These are phyloP conservation scores for Sebastes minor DNA, from an alignment of 2,797 vertebrate genomes.

Conservation along the genomic window DNA sequence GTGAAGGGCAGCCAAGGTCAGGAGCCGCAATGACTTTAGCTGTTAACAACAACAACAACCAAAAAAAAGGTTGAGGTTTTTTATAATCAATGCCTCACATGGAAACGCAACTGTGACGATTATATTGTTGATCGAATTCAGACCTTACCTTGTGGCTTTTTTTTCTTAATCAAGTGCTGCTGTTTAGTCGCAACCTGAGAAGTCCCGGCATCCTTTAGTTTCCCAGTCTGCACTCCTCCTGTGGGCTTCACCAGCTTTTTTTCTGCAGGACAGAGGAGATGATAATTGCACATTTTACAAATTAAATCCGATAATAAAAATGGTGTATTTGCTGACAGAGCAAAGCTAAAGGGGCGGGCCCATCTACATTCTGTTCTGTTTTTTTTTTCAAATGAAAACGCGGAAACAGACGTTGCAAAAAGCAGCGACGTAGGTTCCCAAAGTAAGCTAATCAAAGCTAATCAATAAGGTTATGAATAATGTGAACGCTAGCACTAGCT, in stretches of 20 bases:
- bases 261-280: conserved; percentile 62
- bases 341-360: not conserved
- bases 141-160: conserved; percentile 76
- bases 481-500: too few species aligned
- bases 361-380: too few species aligned
- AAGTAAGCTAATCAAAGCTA: too few species aligned
- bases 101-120: not conserved
- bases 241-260: conserved; percentile 75
- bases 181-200: conserved; percentile 69
- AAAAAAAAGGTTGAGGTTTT: not conserved
- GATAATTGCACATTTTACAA: not conserved
- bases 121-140: not conserved
- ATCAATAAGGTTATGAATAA: too few species aligned
- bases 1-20: conserved; percentile 49
- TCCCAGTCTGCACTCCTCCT: conserved; percentile 70
- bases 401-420: too few species aligned
- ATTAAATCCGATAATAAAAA: not conserved
- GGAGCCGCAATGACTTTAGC: conserved; percentile 53
- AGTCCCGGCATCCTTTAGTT: conserved; percentile 74
- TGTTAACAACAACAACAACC: conserved; percentile 34
- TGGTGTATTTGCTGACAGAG: not conserved
- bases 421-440: too few species aligned
- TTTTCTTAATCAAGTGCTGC: conserved; percentile 74
- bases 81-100: not conserved
- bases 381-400: too few species aligned